Conservation (phyloP, 2,888 invertebrate species). For the Drepana falcataria region DNA sequence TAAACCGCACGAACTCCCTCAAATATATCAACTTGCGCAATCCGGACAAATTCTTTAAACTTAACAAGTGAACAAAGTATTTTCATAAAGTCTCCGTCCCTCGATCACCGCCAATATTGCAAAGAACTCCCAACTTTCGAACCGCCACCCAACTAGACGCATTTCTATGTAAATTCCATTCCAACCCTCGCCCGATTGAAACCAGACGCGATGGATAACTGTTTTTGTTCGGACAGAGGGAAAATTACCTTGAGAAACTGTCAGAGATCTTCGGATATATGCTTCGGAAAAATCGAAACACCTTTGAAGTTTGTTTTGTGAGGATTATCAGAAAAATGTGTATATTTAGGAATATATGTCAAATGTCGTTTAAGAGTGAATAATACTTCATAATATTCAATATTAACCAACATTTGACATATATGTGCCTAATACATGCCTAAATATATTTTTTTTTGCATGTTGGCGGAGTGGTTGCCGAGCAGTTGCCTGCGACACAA, state of each 20-base stretch:
- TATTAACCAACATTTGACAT: too few species aligned
- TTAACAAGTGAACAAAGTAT: not conserved
- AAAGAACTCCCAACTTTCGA: not conserved
- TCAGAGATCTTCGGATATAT: not conserved
- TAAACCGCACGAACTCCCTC: not conserved
- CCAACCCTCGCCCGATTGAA: conserved; percentile 1
- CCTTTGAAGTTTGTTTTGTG: not conserved
- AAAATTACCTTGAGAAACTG: not conserved
- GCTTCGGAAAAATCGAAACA: too few species aligned
- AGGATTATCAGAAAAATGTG: too few species aligned
- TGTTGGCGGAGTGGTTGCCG: too few species aligned
- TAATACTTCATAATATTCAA: too few species aligned
- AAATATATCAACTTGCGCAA: not conserved
- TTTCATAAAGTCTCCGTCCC: not conserved
- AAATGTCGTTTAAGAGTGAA: too few species aligned
- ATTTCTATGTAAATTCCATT: conserved; percentile 8
- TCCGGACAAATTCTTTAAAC: not conserved
- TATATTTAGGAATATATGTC: too few species aligned
- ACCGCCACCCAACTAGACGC: not conserved
- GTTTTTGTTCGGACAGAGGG: not conserved
- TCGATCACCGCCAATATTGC: not conserved
- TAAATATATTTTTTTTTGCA: too few species aligned
- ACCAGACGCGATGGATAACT: conserved; percentile 2
- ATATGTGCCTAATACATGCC: too few species aligned
- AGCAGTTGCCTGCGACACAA: too few species aligned